Evolutionary conservation across 1,140 invertebrate genomes (phyloP).

Genomic region (Drosophila parabipectinata): DNA sequence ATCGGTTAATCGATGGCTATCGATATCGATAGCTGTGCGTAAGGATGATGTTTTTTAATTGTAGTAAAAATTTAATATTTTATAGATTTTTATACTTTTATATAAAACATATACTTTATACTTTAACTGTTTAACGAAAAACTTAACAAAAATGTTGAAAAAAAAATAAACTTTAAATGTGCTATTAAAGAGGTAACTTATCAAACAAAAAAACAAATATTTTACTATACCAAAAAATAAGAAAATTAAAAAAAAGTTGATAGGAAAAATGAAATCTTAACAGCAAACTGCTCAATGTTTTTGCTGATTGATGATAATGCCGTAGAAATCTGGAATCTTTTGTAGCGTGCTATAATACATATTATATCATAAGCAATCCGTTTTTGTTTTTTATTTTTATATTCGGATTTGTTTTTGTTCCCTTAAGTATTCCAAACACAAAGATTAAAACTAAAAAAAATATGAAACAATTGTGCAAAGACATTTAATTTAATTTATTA

Average conservation of each 20-base stretch:
- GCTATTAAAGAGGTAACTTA: conserved; percentile 66
- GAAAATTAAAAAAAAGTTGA: conserved; percentile 14
- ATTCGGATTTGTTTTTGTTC: conserved; percentile 26
- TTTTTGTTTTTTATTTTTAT: conserved; percentile 54
- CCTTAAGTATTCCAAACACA: conserved; percentile 56
- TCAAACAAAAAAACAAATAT: conserved; percentile 58
- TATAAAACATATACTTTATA: conserved; percentile 80
- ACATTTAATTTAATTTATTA: conserved; percentile 63
- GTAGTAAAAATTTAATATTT: conserved; percentile 80
- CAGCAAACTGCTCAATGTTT: conserved; percentile 75
- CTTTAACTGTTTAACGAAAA: conserved; percentile 77
- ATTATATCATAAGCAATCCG: conserved; percentile 48
- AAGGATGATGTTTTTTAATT: conserved; percentile 71
- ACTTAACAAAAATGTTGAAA: conserved; percentile 40
- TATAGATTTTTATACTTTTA: conserved; percentile 83
- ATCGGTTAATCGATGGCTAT: conserved; percentile 11
- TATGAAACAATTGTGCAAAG: conserved; percentile 57
- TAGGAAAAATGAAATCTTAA: conserved; percentile 38
- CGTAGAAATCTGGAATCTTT: conserved; percentile 67
- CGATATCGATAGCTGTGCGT: conserved; percentile 45
- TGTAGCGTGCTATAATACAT: conserved; percentile 63
- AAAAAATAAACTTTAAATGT: conserved; percentile 65
- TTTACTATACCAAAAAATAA: conserved; percentile 54
- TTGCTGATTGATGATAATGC: conserved; percentile 43
- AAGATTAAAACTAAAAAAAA: neutral